A percentile compares a stretch with the other conserved stretches of the same genome.
Conservation (phyloP, 2,113 vertebrate species). For the Aphyosemion australe region DNA sequence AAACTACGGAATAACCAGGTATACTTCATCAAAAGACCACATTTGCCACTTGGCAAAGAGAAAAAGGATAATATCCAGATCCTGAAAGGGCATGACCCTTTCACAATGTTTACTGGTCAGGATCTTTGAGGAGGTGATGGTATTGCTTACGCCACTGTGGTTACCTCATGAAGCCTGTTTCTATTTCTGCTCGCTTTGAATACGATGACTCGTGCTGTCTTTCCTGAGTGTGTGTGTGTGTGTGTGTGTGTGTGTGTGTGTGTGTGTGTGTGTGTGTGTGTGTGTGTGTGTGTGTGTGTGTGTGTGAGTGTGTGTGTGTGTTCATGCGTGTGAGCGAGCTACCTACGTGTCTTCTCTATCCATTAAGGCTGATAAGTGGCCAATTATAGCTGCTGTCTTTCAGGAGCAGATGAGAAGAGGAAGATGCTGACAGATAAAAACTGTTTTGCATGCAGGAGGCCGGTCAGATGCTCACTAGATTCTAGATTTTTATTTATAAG, state of each 20-base stretch:
- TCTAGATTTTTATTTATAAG: conserved; percentile 23
- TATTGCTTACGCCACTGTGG: conserved; percentile 50
- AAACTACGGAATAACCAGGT: conserved; percentile 54
- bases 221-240: conserved; percentile 35
- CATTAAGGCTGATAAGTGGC: conserved; percentile 55
- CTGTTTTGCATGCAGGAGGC: conserved; percentile 43
- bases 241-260: conserved; percentile 16
- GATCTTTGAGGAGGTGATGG: conserved; percentile 57
- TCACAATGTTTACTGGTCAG: conserved; percentile 32
- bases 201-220: conserved; percentile 41
- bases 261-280: conserved; percentile 1
- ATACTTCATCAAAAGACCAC: conserved; percentile 47
- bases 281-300: no score
- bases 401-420: conserved; percentile 44
- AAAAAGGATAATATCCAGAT: conserved; percentile 2
- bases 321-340: conserved; percentile 9
- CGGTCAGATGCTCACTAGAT: conserved; percentile 17
- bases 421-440: conserved; percentile 37
- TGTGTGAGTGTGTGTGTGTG: conserved; percentile 11
- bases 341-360: conserved; percentile 33
- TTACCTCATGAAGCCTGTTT: conserved; percentile 57
- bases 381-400: conserved; percentile 53
- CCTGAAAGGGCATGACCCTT: conserved; percentile 34
- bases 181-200: conserved; percentile 68
- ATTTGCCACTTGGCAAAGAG: conserved; percentile 47